Evolutionary conservation across 2,888 invertebrate genomes (phyloP), one percentile per base, ranked within the genome.

Genomic region (Salpingus planirostris): DNA sequence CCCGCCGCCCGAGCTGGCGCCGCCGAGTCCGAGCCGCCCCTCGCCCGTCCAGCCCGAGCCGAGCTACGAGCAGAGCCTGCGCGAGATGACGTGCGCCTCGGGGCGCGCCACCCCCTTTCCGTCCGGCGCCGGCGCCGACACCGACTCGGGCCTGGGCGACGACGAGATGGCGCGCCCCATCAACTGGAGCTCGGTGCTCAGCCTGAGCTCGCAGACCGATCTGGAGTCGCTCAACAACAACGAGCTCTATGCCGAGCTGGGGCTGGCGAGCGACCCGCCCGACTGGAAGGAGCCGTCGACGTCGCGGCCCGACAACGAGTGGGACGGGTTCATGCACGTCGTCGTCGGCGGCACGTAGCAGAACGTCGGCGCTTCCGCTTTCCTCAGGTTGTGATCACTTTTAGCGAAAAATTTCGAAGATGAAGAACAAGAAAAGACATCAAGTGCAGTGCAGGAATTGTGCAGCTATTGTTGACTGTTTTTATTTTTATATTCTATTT

Each of bases 101-200:
- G 80, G 80, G 3, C 73, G 78, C 47, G 79, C 77, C 50, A 86
- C 81, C 31, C 82, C 81, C 38, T 82, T 76, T 61, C 81, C 80
- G 31, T 48, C 55, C 15, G 57, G 52, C 60, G 58, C 68, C 64
- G 52, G 58, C 21, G 61, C 60, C 56, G 81, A 81, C 60, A 76
- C 73, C 29, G 83, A 83, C 62, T 82, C 81, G 11, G 84, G 84
- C 46, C 78, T 80, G 61, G 83, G 82, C 51, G 84, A 84, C 63
- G 76, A 78, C 39, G 79, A 81, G 49, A 71, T 74, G 57, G 79
- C 77, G 57, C 76, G 85, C 49, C 78, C 84, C 52, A 89, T 90
- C 65, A 89, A 89, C 68, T 90, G 90, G 90, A 86, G 89, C 61
- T 88, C 88, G 29, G 89, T 90, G 53, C 73, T 90, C 44, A 87